Percentiles rank a stretch among this genome's conserved stretches.
Conservation (phyloP, 2,888 invertebrate genomes). For the Lasioglossum figueresi region DNA sequence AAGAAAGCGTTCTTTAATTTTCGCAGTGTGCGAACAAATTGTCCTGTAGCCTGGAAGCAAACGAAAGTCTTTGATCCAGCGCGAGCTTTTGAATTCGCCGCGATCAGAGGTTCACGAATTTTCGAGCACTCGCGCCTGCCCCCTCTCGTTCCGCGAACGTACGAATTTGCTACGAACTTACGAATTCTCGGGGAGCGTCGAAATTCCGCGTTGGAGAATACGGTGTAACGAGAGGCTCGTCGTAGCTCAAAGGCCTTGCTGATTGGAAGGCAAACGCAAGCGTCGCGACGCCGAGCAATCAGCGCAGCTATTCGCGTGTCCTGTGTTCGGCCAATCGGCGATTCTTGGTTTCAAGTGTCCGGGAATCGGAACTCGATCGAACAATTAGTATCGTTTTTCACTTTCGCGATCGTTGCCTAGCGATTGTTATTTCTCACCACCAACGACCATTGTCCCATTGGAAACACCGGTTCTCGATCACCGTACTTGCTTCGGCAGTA, state of each 20-base stretch:
- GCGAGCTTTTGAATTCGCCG: background rate
- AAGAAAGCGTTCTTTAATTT: background rate
- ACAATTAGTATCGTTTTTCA: background rate
- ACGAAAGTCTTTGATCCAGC: background rate
- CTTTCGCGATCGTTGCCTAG: background rate
- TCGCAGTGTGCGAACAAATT: background rate
- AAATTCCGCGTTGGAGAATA: background rate
- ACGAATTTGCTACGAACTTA: conserved; percentile 1
- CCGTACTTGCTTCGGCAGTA: no score
- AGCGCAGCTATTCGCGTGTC: conserved; percentile 1
- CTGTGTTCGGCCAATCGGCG: background rate
- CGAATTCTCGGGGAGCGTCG: conserved; percentile 7
- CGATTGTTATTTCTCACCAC: no score
- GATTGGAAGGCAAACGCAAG: conserved; percentile 47
- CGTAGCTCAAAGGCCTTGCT: conserved; percentile 21
- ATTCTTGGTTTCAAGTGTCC: background rate
- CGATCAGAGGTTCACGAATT: background rate
- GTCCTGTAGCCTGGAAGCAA: background rate
- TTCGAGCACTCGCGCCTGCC: background rate
- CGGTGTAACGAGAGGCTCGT: conserved; percentile 19
- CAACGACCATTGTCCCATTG: no score
- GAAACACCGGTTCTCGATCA: no score
- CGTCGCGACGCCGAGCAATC: conserved; percentile 17
- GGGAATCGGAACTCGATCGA: background rate
- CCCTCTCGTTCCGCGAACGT: background rate